phyloP scores from a whole-genome alignment of 1,140 invertebrate species.

The Eulimnadia texana region DNA sequence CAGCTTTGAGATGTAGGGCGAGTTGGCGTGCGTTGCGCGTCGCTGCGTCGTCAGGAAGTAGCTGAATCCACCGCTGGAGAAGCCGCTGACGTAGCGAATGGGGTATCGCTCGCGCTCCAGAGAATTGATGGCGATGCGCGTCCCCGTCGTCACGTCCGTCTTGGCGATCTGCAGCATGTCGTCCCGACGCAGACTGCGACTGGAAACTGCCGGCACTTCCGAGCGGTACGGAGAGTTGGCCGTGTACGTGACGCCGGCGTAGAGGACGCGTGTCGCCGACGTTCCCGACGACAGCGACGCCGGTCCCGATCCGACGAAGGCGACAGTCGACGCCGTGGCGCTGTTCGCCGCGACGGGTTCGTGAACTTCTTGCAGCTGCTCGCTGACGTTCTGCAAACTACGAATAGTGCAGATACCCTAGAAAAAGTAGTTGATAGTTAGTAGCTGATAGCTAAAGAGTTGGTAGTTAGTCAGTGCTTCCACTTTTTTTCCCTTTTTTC shows the following conservation, averaged over 20 bases:
- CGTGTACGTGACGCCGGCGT: constrained; percentile 89
- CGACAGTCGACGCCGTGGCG: constrained; percentile 82
- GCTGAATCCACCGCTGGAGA: constrained; percentile 86
- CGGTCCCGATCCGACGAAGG: constrained; percentile 89
- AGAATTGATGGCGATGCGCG: constrained; percentile 79
- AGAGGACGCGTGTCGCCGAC: constrained; percentile 79
- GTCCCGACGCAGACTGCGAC: constrained; percentile 67
- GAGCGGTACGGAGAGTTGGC: constrained; percentile 82
- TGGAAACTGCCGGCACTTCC: constrained; percentile 86
- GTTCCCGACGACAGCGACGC: constrained; percentile 46
- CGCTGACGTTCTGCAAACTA: constrained; percentile 74
- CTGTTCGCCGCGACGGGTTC: constrained; percentile 92
- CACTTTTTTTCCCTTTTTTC: no score
- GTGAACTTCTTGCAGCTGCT: constrained; percentile 54
- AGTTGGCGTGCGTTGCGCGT: constrained; percentile 47
- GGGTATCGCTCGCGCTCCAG: constrained; percentile 78
- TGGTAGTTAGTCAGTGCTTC: no score
- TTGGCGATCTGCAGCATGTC: constrained; percentile 80
- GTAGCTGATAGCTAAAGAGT: no score
- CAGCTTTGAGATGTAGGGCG: constrained; percentile 77
- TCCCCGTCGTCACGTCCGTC: constrained; percentile 80
- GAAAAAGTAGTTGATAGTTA: no score
- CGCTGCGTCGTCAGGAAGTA: constrained; percentile 94
- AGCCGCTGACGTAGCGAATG: constrained; percentile 94
- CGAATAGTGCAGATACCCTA: constrained; percentile 78